Conservation (phyloP, 2,113 vertebrate genomes). For the Etia nguti region DNA sequence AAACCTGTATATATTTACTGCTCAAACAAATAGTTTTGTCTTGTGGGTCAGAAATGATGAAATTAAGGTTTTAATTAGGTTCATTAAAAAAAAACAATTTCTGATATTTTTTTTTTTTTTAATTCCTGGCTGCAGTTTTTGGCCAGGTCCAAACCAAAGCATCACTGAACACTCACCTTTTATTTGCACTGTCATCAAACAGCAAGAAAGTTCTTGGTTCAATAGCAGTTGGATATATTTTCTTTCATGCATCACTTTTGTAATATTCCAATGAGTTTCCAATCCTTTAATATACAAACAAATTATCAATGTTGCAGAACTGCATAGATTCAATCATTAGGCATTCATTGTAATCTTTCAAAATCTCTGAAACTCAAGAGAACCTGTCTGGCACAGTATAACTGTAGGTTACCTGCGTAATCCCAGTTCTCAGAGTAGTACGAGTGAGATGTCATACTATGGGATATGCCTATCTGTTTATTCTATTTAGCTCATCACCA, state of each 20-base stretch:
- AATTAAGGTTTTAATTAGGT: not conserved
- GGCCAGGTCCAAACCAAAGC: not conserved
- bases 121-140: not conserved
- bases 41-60: not conserved
- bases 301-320: not conserved
- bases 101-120: not conserved
- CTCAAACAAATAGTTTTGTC: not conserved
- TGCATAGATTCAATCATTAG: not conserved
- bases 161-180: not conserved
- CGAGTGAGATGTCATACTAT: not conserved
- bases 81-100: not conserved
- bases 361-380: not conserved
- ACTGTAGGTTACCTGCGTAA: not conserved
- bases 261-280: not conserved
- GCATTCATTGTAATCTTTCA: not conserved
- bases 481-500: not conserved
- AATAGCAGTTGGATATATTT: not conserved
- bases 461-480: not conserved
- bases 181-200: not conserved
- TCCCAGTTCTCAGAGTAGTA: not conserved
- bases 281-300: not conserved
- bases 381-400: not conserved
- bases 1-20: not conserved
- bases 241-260: not conserved
- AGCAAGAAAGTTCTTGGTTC: not conserved